Conservation (phyloP, 2,888 invertebrate species). For the Cenopis cana region DNA sequence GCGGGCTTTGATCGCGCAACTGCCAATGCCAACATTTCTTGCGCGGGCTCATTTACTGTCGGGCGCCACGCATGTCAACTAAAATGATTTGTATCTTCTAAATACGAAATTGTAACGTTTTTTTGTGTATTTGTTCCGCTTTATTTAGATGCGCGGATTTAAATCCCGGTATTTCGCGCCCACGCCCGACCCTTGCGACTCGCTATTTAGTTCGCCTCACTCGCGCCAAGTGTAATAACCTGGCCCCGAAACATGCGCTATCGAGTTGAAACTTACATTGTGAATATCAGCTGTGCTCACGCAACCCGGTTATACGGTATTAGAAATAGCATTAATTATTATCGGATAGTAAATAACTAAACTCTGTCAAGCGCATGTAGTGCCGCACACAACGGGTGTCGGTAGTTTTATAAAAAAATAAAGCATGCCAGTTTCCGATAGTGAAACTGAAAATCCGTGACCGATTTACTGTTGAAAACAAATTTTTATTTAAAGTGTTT, state of each 20-base stretch:
- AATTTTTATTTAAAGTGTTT: neutral
- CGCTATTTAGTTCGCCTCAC: neutral
- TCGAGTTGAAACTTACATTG: neutral
- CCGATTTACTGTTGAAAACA: neutral
- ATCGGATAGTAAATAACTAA: neutral
- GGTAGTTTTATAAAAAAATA: too few relatives aligned
- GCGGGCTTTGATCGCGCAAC: conserved; percentile 23
- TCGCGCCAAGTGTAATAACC: neutral
- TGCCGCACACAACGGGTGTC: neutral
- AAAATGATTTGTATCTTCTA: conserved; percentile 30
- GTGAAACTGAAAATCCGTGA: neutral
- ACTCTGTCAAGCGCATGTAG: neutral
- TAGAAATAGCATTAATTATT: neutral
- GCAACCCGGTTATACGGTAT: neutral
- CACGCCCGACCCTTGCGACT: neutral
- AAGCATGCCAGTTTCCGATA: too few relatives aligned
- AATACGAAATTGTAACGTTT: conserved; percentile 14
- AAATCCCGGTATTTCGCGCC: conserved; percentile 13
- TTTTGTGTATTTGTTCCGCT: conserved; percentile 17
- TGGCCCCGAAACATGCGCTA: neutral
- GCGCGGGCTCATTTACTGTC: conserved; percentile 10
- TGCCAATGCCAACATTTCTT: neutral
- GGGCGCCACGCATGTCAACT: conserved; percentile 11
- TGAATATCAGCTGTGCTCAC: neutral
- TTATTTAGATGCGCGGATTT: conserved; percentile 2